Base-by-base conservation (phyloP, 2,797 vertebrate genomes). In the Cuculus canorus region DNA sequence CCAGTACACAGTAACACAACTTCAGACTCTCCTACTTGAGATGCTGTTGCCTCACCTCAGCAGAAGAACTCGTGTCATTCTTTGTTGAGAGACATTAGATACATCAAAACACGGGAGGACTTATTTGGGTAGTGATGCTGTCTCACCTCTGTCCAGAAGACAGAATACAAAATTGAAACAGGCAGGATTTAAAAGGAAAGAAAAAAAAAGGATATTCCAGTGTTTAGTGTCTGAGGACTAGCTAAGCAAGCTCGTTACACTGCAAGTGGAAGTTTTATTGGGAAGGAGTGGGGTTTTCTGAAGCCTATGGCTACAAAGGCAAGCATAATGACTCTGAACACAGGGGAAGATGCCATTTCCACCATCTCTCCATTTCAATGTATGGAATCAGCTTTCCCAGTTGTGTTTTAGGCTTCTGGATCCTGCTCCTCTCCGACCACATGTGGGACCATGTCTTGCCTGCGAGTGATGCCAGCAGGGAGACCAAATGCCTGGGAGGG, bases 401-500 rank as follows among this genome's bases (percentile, higher is more conserved):
- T 25, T 56, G 21, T 19, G 17, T 57, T 64, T 85, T n/a, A 10
- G 13, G 11, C 12, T 80, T 32, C 16, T 1, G 10, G 30, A 54
- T 32, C 39, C 63, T 41, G 25, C n/a, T 73, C 18, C 37, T 89
- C 1, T 1, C 41, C 3, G 5, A 39, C 19, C 9, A 11, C 0
- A 0, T 1, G 1, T 65, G 5, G 3, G 45, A 9, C 25, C 10
- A 13, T 5, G 15, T 13, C 0, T 0, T 23, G 32, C 32, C 35
- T 35, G 33, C 0, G 0, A 23, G 48, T 1, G 4, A 4, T 59
- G 32, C 6, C 3, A 8, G 32, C 48, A 45, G 17, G 54, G 24
- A 56, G 3, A 17, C 7, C 21, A 19, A 37, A 25, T 1, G 3
- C 24, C 48, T 47, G 6, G 50, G 50, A 43, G 35, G 21, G 0